These are phyloP conservation scores for Zygogramma bicolorata DNA, from an alignment of 2,888 invertebrate species.

Conservation along the genomic window DNA sequence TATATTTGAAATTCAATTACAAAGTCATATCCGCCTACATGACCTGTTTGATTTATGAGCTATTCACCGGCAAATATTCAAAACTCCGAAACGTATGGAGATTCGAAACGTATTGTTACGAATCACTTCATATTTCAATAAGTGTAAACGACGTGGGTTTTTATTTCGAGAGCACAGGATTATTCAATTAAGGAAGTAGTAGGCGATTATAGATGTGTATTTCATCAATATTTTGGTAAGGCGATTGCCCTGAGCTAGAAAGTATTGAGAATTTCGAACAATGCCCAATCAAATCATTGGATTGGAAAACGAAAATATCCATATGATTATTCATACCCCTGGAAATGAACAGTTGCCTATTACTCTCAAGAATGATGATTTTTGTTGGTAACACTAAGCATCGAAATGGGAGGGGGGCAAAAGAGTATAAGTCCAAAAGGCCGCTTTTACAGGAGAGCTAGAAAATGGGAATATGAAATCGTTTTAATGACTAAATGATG, in stretches of 20 bases:
- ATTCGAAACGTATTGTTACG: background rate
- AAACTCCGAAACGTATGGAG: background rate
- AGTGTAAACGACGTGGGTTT: background rate
- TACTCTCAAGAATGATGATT: too few species aligned
- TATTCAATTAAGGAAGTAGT: background rate
- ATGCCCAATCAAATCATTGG: too few species aligned
- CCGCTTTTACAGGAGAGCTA: too few species aligned
- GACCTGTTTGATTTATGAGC: background rate
- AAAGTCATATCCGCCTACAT: background rate
- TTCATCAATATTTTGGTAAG: background rate
- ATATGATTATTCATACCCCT: too few species aligned
- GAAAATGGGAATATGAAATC: too few species aligned
- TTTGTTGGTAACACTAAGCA: too few species aligned
- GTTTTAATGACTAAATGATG: too few species aligned
- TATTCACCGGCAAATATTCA: background rate
- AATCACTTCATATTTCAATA: background rate
- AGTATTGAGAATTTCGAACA: background rate
- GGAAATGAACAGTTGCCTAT: too few species aligned
- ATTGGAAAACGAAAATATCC: too few species aligned
- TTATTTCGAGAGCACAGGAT: background rate
- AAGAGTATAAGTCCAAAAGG: too few species aligned
- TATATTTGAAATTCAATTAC: background rate
- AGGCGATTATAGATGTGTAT: background rate
- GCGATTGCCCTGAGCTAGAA: background rate
- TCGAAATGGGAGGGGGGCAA: too few species aligned